Conservation (phyloP, 2,888 invertebrate species). For the Tenthredo amoena region DNA sequence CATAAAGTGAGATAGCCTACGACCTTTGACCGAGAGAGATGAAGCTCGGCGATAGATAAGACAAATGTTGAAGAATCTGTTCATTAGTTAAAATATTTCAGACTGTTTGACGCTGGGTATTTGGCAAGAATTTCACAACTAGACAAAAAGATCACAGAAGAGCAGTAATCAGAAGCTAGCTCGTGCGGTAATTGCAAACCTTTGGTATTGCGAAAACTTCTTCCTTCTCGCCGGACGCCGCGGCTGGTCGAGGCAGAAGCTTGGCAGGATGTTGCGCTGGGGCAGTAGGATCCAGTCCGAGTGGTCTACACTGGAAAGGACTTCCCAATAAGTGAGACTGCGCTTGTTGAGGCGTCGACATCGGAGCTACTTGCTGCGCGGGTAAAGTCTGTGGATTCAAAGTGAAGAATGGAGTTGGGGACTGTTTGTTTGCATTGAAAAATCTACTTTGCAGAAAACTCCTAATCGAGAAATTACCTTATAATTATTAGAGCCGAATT, state of each 20-base stretch:
- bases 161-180: neutral
- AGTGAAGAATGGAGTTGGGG: neutral
- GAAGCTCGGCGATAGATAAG: slow-evolving; percentile 11
- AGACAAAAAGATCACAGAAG: neutral
- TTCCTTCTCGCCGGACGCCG: slow-evolving; percentile 67
- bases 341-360: slow-evolving; percentile 67
- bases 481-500: slow-evolving; percentile 68
- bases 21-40: neutral
- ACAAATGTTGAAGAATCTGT: neutral
- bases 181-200: slow-evolving; percentile 65
- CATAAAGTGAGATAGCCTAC: neutral
- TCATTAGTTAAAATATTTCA: neutral
- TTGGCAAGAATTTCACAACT: neutral
- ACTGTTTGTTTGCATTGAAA: neutral
- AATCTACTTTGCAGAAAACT: neutral
- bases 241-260: slow-evolving; percentile 68
- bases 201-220: slow-evolving; percentile 79
- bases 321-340: slow-evolving; percentile 69
- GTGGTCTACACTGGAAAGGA: slow-evolving; percentile 70
- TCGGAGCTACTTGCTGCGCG: slow-evolving; percentile 68
- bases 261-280: slow-evolving; percentile 72
- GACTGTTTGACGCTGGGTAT: neutral
- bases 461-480: slow-evolving; percentile 65
- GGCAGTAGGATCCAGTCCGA: slow-evolving; percentile 72
- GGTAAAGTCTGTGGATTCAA: slow-evolving; percentile 64